Percentiles rank a stretch among this genome's conserved stretches.
These are phyloP conservation scores for Drosophila flavopinicola DNA, from an alignment of 2,888 invertebrate species.

Conservation along the genomic window DNA sequence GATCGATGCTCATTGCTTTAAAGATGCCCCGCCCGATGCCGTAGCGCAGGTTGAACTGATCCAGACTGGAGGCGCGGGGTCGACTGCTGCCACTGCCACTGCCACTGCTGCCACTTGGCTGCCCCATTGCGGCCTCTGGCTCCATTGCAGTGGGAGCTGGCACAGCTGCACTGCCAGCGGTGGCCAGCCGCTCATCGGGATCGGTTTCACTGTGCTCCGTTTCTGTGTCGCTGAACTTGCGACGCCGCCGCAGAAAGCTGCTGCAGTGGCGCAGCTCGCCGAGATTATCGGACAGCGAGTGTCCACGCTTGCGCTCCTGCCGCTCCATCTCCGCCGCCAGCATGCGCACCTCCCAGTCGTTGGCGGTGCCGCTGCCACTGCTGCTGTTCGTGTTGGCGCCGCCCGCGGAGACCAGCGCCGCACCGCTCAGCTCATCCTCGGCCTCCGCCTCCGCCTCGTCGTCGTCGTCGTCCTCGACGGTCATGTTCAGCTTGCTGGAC, in stretches of 20 bases:
- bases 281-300: constrained; percentile 79
- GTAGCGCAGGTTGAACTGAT: constrained; percentile 83
- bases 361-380: constrained; percentile 56
- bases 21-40: constrained; percentile 82
- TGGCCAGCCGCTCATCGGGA: constrained; percentile 61
- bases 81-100: constrained; percentile 64
- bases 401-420: constrained; percentile 28
- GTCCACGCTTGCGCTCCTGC: constrained; percentile 84
- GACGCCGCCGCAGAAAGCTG: constrained; percentile 72
- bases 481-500: constrained; percentile 79
- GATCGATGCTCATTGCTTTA: constrained; percentile 84
- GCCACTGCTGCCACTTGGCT: constrained; percentile 10
- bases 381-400: constrained; percentile 8
- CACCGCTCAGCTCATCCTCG: constrained; percentile 62
- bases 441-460: constrained; percentile 80
- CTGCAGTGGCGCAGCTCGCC: constrained; percentile 74
- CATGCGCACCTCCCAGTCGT: constrained; percentile 92
- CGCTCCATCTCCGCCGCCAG: constrained; percentile 90
- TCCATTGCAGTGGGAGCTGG: background rate
- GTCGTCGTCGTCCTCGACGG: constrained; percentile 65
- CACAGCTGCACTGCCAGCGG: background rate
- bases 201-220: constrained; percentile 83
- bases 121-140: constrained; percentile 2
- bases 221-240: constrained; percentile 83
- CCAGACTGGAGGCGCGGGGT: constrained; percentile 83